These are phyloP conservation scores for Pristionchus japonicus DNA, from an alignment of 2,888 invertebrate species.

Conservation along the genomic window DNA sequence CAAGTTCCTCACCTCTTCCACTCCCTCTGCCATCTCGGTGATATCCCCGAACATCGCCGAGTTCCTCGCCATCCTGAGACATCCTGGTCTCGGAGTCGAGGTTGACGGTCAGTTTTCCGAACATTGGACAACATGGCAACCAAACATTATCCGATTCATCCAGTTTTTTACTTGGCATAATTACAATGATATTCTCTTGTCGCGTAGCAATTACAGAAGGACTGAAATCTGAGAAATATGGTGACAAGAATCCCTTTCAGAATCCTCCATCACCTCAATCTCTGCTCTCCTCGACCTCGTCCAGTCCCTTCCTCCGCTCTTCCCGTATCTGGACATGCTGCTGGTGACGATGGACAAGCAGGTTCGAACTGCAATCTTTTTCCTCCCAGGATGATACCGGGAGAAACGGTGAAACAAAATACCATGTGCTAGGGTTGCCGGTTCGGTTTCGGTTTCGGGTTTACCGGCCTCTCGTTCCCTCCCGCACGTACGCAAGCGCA, in stretches of 20 bases:
- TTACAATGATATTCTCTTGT: no score
- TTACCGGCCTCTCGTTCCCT: no score
- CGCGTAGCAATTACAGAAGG: no score
- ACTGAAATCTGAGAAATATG: no score
- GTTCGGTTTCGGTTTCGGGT: no score
- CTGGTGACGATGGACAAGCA: not conserved
- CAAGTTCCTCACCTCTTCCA: conserved; percentile 73
- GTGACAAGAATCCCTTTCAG: not conserved
- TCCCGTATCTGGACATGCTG: not conserved
- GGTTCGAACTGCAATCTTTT: no score
- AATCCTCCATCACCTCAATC: not conserved
- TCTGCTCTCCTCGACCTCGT: not conserved
- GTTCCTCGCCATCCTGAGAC: conserved; percentile 44
- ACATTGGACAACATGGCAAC: no score
- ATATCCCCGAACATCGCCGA: conserved; percentile 52
- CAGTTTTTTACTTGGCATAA: not conserved
- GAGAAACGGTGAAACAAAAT: no score
- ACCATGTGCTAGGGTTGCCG: no score
- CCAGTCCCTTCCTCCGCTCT: not conserved
- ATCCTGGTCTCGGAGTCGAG: not conserved
- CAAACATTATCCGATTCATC: not conserved
- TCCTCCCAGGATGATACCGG: no score
- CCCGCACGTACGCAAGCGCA: no score
- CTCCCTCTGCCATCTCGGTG: not conserved
- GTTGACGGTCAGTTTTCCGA: not conserved